phyloP scores from a whole-genome alignment of 2,797 vertebrate genomes.

The Phataginus tetradactyla region DNA sequence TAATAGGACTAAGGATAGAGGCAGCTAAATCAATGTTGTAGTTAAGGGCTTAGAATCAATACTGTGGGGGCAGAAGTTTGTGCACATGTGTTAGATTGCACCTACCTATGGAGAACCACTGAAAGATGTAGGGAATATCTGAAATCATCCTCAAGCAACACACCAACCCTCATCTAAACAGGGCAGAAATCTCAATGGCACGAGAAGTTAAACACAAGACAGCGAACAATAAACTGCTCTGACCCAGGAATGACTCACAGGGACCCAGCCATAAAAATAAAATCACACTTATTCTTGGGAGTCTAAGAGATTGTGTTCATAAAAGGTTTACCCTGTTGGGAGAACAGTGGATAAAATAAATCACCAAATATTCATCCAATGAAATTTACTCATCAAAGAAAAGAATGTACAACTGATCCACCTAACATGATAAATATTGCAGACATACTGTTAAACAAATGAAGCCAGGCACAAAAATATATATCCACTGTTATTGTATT shows the following conservation, averaged over 20 bases:
- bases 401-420: too few species aligned
- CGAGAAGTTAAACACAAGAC: not conserved
- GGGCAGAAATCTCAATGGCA: accelerated
- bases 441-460: too few species aligned
- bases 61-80: not conserved
- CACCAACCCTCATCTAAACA: not conserved
- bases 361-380: too few species aligned
- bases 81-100: not conserved
- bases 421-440: too few species aligned
- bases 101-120: not conserved
- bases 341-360: too few species aligned
- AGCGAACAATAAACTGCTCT: not conserved
- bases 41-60: not conserved
- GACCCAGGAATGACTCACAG: not conserved
- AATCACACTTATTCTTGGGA: not conserved
- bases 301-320: not conserved
- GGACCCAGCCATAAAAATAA: not conserved
- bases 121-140: not conserved
- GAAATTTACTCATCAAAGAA: too few species aligned
- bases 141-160: not conserved
- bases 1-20: not conserved
- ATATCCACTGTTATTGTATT: too few species aligned
- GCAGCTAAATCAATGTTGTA: too few species aligned
- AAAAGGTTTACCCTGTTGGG: not conserved
- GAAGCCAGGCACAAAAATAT: too few species aligned